Conservation (phyloP, 2,113 vertebrate genomes). For the Rhabdornis inornatus region DNA sequence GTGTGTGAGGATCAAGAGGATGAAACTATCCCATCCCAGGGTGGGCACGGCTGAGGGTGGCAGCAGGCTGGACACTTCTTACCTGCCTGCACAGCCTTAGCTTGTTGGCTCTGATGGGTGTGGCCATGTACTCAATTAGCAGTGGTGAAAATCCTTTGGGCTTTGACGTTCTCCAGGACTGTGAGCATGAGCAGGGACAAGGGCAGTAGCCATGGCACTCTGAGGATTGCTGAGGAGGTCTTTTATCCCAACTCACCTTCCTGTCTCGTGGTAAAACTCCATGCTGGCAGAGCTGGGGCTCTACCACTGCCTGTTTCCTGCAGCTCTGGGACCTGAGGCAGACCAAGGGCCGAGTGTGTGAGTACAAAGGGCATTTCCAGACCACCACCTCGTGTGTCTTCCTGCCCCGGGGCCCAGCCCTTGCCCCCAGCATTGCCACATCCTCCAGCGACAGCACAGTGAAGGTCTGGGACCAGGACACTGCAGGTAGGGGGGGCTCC, state of each 20-base stretch:
- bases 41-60: background rate
- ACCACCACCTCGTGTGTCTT: constrained; percentile 87
- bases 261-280: background rate
- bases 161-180: background rate
- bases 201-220: background rate
- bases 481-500: constrained; percentile 78
- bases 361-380: constrained; percentile 89
- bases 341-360: constrained; percentile 79
- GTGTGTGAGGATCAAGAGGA: background rate
- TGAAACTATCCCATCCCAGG: background rate
- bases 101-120: background rate
- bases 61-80: background rate
- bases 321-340: constrained; percentile 97
- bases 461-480: constrained; percentile 89
- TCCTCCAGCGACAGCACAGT: constrained; percentile 86
- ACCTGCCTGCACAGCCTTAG: rapidly evolving
- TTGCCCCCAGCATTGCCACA: constrained; percentile 77
- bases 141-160: background rate
- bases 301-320: background rate
- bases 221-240: background rate
- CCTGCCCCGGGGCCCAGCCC: constrained; percentile 68
- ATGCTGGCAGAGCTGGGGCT: background rate
- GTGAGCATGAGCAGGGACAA: background rate
- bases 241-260: background rate
- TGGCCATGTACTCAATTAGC: background rate